phyloP scores from a whole-genome alignment of 1,140 invertebrate genomes.

The Formica selysi region DNA sequence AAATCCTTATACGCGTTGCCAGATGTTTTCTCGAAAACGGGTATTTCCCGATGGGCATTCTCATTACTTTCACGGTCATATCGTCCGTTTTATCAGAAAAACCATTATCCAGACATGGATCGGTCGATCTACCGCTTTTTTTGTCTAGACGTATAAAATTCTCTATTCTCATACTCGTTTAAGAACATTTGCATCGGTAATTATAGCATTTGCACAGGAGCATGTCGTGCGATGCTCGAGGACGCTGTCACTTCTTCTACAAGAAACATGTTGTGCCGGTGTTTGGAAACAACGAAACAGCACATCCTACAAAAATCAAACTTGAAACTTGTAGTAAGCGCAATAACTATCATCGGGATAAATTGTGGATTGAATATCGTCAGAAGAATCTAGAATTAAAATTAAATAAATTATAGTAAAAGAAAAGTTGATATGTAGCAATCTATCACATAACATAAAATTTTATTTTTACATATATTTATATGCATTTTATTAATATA shows the following conservation, averaged over 20 bases:
- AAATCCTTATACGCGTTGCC: background rate
- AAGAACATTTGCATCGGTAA: background rate
- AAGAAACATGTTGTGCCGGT: background rate
- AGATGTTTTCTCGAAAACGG: background rate
- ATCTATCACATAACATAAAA: no score
- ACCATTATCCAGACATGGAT: background rate
- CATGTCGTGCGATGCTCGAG: no score
- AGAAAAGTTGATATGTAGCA: no score
- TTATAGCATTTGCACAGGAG: background rate
- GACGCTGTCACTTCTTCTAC: no score
- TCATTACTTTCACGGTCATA: background rate
- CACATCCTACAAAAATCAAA: constrained; percentile 7
- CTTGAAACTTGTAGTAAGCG: background rate
- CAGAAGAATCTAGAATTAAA: no score
- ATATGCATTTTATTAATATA: no score
- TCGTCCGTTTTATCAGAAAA: background rate
- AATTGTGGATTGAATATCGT: background rate
- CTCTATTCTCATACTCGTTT: background rate
- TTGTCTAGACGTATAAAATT: background rate
- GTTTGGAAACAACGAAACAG: background rate
- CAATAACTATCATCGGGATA: background rate
- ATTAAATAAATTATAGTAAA: no score
- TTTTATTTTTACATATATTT: no score
- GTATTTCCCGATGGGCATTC: constrained; percentile 12
- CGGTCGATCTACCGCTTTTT: background rate